Base-by-base conservation (phyloP, 2,113 vertebrate species). In the Neotoma lepida region DNA sequence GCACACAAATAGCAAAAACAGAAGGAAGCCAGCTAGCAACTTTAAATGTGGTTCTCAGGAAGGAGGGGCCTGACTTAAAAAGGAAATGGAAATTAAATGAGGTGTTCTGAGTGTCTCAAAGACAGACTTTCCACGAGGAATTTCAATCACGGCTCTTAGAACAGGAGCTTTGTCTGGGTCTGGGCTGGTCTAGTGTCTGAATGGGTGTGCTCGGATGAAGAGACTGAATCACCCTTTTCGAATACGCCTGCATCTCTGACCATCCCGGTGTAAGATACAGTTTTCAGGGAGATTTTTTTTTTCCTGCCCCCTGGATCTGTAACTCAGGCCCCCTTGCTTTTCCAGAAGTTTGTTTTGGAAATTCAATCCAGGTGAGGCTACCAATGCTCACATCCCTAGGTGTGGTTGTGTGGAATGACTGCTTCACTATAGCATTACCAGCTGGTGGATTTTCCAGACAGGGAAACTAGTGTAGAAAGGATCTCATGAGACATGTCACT, bases 1-100 rank as follows among this genome's bases (percentile, higher is more conserved):
- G 97, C 94, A 96, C 88, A 30, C 86, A 93, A 94, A 94, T 90
- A 95, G 84, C 94, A 95, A 95, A 97, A 97, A 90, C 93, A 96
- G 96, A 93, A 95, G 96, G 63, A 82, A 73, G 91, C 95, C 94
- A 93, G 91, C 91, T 89, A 87, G 80, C 41, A 46, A 77, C 81
- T 96, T 95, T 54, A 91, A 96, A 88, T 92, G 85, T 70, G 95
- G 84, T 95, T 96, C 96, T 95, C 84, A 77, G 94, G 94, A 95
- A 96, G 96, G 91, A 95, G 88, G 54, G 86, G 68, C 95, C 93
- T 81, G 94, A 91, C 93, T 94, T 76, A 81, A 95, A 87, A 82
- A 94, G 93, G 95, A 96, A 94, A 95, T 92, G 76, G 90, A 88
- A 84, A 95, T 88, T 88, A 87, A 94, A 95, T 93, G 94, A 95